A percentile compares a stretch with the other conserved stretches of the same genome.
These are phyloP conservation scores for Lytechinus variegatus DNA, from an alignment of 35 echinoderm and acorn worm species.

Conservation along the genomic window DNA sequence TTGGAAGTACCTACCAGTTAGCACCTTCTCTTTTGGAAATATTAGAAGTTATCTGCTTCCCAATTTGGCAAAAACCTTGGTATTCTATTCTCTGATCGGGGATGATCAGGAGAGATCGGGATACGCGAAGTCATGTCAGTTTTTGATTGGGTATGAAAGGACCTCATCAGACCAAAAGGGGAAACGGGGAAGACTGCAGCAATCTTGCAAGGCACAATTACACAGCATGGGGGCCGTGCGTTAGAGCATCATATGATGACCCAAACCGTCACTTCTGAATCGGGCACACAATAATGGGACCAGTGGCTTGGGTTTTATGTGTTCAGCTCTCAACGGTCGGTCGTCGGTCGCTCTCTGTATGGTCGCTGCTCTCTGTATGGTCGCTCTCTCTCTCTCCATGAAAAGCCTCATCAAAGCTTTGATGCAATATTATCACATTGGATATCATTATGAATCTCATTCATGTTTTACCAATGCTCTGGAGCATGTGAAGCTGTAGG, in stretches of 20 bases:
- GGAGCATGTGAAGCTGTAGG: not conserved
- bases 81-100: too few species aligned
- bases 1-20: too few species aligned
- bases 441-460: not conserved
- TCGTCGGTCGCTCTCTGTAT: not conserved
- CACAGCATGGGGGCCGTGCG: conserved; percentile 26
- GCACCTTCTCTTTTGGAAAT: too few species aligned
- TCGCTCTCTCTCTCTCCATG: too few species aligned
- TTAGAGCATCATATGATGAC: not conserved
- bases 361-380: too few species aligned
- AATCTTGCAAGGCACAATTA: conserved; percentile 37
- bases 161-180: not conserved
- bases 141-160: not conserved
- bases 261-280: not conserved
- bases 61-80: too few species aligned
- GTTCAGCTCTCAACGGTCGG: not conserved
- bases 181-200: conserved; percentile 36
- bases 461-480: not conserved
- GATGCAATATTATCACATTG: not conserved
- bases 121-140: too few species aligned
- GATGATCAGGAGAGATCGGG: too few species aligned
- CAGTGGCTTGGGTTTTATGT: not conserved
- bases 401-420: not conserved
- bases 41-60: too few species aligned
- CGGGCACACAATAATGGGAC: conserved; percentile 25